phyloP scores from a whole-genome alignment of 2,888 invertebrate species.

The Frankliniella fusca region DNA sequence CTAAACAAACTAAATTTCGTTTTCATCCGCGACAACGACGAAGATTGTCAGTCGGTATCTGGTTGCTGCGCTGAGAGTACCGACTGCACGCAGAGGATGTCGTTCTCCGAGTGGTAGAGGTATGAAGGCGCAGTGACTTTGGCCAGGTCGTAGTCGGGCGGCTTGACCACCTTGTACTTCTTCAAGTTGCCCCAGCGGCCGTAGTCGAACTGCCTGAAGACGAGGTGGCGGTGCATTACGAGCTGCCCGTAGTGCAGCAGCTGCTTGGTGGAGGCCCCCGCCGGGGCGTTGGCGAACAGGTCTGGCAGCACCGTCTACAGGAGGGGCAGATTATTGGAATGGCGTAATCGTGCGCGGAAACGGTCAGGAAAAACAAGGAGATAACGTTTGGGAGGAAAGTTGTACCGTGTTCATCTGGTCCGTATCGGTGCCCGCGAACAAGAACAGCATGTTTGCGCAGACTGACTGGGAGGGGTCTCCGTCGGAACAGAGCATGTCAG shows the following conservation, averaged over 20 bases:
- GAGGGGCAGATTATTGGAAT: too few relatives aligned
- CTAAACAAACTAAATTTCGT: slow-evolving; percentile 42
- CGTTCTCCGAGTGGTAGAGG: slow-evolving; percentile 60
- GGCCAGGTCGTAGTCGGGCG: slow-evolving; percentile 57
- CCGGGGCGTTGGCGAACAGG: slow-evolving; percentile 63
- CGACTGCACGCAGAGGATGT: slow-evolving; percentile 55
- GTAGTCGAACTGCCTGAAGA: slow-evolving; percentile 47
- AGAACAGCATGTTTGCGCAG: slow-evolving; percentile 63
- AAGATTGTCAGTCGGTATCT: neutral
- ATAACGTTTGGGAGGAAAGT: too few relatives aligned
- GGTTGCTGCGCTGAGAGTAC: neutral
- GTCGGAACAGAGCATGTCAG: slow-evolving; percentile 54
- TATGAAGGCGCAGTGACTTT: slow-evolving; percentile 58
- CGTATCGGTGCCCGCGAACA: slow-evolving; percentile 60
- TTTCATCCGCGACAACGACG: neutral
- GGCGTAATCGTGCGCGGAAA: too few relatives aligned
- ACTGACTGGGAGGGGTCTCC: slow-evolving; percentile 53
- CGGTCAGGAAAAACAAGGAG: too few relatives aligned
- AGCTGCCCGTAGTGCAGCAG: slow-evolving; percentile 66
- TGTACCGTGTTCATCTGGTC: slow-evolving; percentile 53
- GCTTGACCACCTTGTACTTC: slow-evolving; percentile 52
- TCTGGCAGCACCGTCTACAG: slow-evolving; percentile 64
- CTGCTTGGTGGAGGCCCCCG: slow-evolving; percentile 66
- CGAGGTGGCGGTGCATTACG: neutral
- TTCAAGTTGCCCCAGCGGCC: slow-evolving; percentile 51